Evolutionary conservation across 2,888 invertebrate species (phyloP), one percentile per base, ranked within the genome.

Genomic region (Macaria notata): DNA sequence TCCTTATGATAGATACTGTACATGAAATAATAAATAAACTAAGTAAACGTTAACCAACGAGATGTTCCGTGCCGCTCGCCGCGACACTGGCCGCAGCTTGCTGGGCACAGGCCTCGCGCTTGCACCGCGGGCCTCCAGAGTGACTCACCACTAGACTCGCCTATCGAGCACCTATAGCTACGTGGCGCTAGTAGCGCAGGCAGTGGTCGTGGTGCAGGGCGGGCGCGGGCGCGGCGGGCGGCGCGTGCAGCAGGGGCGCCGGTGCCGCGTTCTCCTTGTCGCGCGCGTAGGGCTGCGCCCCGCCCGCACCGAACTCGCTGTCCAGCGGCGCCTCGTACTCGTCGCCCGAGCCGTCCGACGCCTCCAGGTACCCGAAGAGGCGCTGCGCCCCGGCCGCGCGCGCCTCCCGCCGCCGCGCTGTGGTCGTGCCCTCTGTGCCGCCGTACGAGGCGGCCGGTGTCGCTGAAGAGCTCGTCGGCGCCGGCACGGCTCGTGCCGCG

Each of bases 351-450:
- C 94, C 94, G 87, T 95, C 95, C 68, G 93, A 94, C 63, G 95
- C 95, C 86, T 94, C 95, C 92, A 94, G 92, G 92, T 94, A 95
- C 74, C 93, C 95, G 88, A 95, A 95, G 54, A 95, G 92, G 59
- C 94, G 90, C 68, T 94, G 94, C 56, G 95, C 94, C 64, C 95
- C 95, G 8, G 76, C 83, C 64, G 79, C 75, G 49, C 81, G 76
- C 63, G 59, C 59, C 66, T 75, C 78, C 53, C 78, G 77, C 59
- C 79, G 67, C 62, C 75, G 69, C 65, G 48, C 66, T 59, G 64
- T 72, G 79, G 84, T 80, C 43, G 36, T 50, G 49, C 50, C 59
- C 52, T 56, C 65, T 62, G 58, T 67, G 44, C 45, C 54, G 41
- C 31, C 63, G 82, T 76, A 57, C 36, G 50, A 39, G 49, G 56